A percentile compares a stretch with the other conserved stretches of the same genome.
Evolutionary conservation across 2,797 vertebrate species (phyloP).

Genomic region (Acanthopagrus latus): DNA sequence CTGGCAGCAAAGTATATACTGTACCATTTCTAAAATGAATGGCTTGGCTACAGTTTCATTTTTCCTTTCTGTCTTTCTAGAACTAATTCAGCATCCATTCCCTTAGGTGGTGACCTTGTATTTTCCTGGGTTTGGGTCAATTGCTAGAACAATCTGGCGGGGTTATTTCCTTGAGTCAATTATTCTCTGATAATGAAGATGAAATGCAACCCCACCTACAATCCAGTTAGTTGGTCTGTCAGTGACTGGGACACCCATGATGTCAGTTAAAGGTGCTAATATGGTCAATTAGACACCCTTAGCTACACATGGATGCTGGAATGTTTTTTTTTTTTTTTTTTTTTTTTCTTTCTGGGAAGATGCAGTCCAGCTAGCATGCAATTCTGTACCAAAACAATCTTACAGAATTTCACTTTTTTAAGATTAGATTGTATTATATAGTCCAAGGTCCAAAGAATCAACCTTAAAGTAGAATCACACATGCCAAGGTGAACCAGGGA

Average conservation of each 20-base stretch:
- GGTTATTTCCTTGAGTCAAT: slow-evolving; percentile 51
- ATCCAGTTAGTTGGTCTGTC: slow-evolving; percentile 9
- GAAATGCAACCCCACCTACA: slow-evolving; percentile 24
- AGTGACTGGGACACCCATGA: neutral
- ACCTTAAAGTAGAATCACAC: neutral
- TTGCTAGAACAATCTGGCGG: slow-evolving; percentile 29
- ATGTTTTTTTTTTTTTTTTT: neutral
- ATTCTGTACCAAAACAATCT: neutral
- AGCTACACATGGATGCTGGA: neutral
- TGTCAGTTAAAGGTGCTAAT: slow-evolving; percentile 12
- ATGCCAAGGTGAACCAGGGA: neutral
- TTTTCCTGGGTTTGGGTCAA: slow-evolving; percentile 15
- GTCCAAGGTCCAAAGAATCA: neutral
- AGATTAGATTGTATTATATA: no score
- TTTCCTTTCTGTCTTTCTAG: slow-evolving; percentile 25
- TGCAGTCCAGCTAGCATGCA: neutral
- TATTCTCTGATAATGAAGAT: slow-evolving; percentile 58
- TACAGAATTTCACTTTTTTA: neutral
- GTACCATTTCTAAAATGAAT: slow-evolving; percentile 59
- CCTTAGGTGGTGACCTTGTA: neutral
- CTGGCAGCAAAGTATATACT: slow-evolving; percentile 3
- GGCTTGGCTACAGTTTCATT: slow-evolving; percentile 19
- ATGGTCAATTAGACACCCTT: neutral
- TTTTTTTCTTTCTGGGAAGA: slow-evolving; percentile 4
- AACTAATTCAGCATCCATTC: slow-evolving; percentile 45